Base-by-base conservation (phyloP, 2,888 invertebrate species). In the Onthophagus sagittarius region DNA sequence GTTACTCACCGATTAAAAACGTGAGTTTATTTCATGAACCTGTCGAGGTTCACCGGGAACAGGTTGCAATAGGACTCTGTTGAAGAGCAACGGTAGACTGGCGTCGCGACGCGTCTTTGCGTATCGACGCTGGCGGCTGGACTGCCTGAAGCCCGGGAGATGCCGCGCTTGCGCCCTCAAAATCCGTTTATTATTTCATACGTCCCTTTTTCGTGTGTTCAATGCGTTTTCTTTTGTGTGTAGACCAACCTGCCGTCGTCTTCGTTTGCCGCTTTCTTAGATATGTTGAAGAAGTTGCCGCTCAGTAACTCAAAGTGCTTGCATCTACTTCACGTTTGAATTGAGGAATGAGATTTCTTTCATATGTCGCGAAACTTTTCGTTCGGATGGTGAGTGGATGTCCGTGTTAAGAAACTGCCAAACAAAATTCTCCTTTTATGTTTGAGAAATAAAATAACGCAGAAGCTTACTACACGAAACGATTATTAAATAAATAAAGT, bases 131-230 rank as follows among this genome's bases (percentile, higher is more conserved):
- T 81, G 80, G 76, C 79, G 76, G 78, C 80, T 80, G 79, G 79
- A 83, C 82, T 83, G 81, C 79, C 79, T 78, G 77, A 71, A 74
- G 81, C 79, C 82, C 83, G 81, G 81, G 83, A 82, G 80, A 78
- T 77, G 76, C 76, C 78, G 77, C 83, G 82, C 82, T 78, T 78
- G 83, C 83, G 82, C 80, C 75, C 78, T 82, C 78, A 81, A 79
- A 81, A 82, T 81, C 80, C 81, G 80, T 83, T 82, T 83, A 82
- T 82, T 81, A 81, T 82, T 82, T 82, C 77, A 80, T 79, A 78
- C 78, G 73, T 72, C 71, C 71, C 70, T 72, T 71, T 75, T 72
- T 72, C 73, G 65, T 62, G 67, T 32, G 69, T 33, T 64, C 15
- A 63, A 15, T 23, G 32, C 67, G 67, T 67, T 32, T 63, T 14